Percentiles rank a stretch among this genome's conserved stretches.
Evolutionary conservation across 1,140 invertebrate species (phyloP).

Genomic region (Radopholus similis): DNA sequence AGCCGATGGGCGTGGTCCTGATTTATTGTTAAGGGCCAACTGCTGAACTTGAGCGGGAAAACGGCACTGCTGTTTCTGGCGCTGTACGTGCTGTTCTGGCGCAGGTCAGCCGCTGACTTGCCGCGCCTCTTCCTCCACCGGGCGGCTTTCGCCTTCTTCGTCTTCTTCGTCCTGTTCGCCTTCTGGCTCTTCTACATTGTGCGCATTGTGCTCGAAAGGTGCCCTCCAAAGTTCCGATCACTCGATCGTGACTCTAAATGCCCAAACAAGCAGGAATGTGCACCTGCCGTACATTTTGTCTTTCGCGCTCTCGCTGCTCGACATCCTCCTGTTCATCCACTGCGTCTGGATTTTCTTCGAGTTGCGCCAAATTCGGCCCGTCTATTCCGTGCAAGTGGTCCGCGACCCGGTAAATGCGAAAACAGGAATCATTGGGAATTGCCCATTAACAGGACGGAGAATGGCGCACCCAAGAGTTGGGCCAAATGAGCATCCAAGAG

Average conservation of each 20-base stretch:
- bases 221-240: neutral
- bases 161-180: slow-evolving; percentile 38
- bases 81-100: slow-evolving; percentile 38
- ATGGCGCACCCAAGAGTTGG: slow-evolving; percentile 31
- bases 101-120: slow-evolving; percentile 23
- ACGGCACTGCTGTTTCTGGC: slow-evolving; percentile 32
- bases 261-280: slow-evolving; percentile 7
- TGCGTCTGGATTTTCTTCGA: slow-evolving; percentile 43
- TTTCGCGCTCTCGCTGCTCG: slow-evolving; percentile 38
- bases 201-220: slow-evolving; percentile 26
- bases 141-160: slow-evolving; percentile 31
- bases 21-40: slow-evolving; percentile 36
- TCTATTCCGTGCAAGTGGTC: slow-evolving; percentile 31
- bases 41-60: slow-evolving; percentile 32
- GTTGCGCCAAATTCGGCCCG: slow-evolving; percentile 27
- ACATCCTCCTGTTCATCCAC: slow-evolving; percentile 37
- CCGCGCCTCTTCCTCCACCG: slow-evolving; percentile 34
- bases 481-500: slow-evolving; percentile 43
- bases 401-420: slow-evolving; percentile 31
- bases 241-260: neutral
- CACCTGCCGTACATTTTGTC: slow-evolving; percentile 26
- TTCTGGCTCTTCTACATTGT: slow-evolving; percentile 48
- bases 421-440: neutral
- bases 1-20: neutral
- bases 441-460: slow-evolving; percentile 31